phyloP scores from a whole-genome alignment of 2,113 vertebrate genomes.

The Cyanoderma ruficeps region DNA sequence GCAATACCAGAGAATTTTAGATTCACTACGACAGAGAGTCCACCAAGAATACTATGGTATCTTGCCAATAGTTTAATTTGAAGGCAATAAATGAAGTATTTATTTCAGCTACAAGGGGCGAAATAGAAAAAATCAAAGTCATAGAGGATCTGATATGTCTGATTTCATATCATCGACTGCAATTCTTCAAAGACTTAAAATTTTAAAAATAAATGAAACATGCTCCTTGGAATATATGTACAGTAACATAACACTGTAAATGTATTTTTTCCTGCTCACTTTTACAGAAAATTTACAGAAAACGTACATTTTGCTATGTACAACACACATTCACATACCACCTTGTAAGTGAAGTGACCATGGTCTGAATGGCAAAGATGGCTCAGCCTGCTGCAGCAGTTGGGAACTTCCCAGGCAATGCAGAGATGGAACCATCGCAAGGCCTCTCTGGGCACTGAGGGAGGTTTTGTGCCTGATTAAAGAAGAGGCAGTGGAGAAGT shows the following conservation, averaged over 20 bases:
- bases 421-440: fast-evolving
- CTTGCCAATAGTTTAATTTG: neutral
- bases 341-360: fast-evolving
- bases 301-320: too few species aligned
- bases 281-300: neutral
- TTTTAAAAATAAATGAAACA: neutral
- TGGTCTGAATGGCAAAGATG: neutral
- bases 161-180: neutral
- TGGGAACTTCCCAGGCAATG: neutral
- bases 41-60: neutral
- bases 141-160: neutral
- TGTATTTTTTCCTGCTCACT: neutral
- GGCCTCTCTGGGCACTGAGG: neutral
- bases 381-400: neutral
- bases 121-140: neutral
- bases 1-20: neutral
- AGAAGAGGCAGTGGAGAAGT: neutral
- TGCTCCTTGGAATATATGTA: neutral
- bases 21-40: neutral
- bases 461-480: neutral
- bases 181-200: neutral
- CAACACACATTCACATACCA: neutral
- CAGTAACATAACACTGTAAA: neutral
- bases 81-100: neutral
- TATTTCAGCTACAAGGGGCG: neutral